Evolutionary conservation across 2,888 invertebrate genomes (phyloP).

Genomic region (Drosophila pegasa): DNA sequence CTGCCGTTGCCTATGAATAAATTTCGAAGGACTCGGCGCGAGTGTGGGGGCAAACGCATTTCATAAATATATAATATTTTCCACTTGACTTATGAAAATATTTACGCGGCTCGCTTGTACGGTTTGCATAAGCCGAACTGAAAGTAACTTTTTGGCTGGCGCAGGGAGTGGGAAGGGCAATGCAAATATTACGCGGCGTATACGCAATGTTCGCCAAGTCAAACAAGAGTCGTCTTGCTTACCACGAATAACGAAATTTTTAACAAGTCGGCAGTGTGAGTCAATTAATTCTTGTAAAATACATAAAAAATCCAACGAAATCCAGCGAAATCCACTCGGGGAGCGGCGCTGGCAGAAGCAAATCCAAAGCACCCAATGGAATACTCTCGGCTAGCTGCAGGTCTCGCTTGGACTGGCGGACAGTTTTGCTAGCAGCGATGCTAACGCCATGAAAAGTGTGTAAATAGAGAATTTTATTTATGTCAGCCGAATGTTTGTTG

Average conservation of each 20-base stretch:
- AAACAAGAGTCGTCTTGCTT: constrained; percentile 58
- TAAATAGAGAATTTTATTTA: constrained; percentile 77
- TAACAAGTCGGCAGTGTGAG: constrained; percentile 69
- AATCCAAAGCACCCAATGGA: constrained; percentile 70
- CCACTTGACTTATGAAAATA: constrained; percentile 73
- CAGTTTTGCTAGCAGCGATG: constrained; percentile 12
- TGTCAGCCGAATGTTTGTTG: constrained; percentile 48
- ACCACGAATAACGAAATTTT: constrained; percentile 49
- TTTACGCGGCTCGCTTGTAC: constrained; percentile 52
- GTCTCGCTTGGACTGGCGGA: neutral
- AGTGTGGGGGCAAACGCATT: constrained; percentile 28
- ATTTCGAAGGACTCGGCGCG: constrained; percentile 45
- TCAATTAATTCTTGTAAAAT: constrained; percentile 72
- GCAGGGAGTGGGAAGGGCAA: constrained; percentile 23
- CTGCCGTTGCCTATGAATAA: constrained; percentile 59
- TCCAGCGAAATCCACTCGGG: constrained; percentile 44
- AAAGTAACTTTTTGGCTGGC: constrained; percentile 30
- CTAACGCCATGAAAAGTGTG: constrained; percentile 63
- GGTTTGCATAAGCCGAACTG: constrained; percentile 55
- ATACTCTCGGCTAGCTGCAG: constrained; percentile 35
- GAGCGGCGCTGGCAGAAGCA: constrained; percentile 20
- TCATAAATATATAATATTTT: constrained; percentile 65
- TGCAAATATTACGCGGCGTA: constrained; percentile 60
- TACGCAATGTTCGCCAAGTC: constrained; percentile 61
- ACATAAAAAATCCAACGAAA: constrained; percentile 55